phyloP scores from a whole-genome alignment of 2,797 vertebrate genomes.

The Lateolabrax maculatus region DNA sequence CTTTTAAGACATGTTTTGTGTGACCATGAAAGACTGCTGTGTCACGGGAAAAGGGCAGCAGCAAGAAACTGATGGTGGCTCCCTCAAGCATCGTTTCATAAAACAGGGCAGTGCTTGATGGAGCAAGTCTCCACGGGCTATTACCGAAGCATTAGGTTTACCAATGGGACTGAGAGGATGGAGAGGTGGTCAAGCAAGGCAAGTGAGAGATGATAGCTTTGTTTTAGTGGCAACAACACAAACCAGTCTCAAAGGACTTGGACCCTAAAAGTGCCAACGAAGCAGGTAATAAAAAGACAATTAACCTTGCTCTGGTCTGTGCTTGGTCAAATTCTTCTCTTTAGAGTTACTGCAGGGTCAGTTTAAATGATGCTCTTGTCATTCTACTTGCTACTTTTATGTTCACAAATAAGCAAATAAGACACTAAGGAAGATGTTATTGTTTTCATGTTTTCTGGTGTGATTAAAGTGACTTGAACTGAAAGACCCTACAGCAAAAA shows the following conservation, averaged over 20 bases:
- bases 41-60: conserved; percentile 17
- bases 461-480: background rate
- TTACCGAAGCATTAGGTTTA: conserved; percentile 64
- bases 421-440: background rate
- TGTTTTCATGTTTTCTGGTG: background rate
- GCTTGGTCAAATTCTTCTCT: conserved; percentile 19
- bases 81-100: conserved; percentile 57
- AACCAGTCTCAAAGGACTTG: conserved; percentile 38
- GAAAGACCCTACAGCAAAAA: background rate
- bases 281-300: conserved; percentile 51
- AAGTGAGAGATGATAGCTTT: conserved; percentile 31
- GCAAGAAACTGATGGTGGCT: conserved; percentile 39
- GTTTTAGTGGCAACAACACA: conserved; percentile 49
- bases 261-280: conserved; percentile 48
- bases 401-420: conserved; percentile 7
- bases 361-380: conserved; percentile 11
- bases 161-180: conserved; percentile 46
- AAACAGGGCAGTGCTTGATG: conserved; percentile 57
- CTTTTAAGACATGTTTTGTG: conserved; percentile 20
- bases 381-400: conserved; percentile 18
- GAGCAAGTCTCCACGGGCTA: conserved; percentile 58
- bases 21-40: conserved; percentile 23
- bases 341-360: conserved; percentile 25
- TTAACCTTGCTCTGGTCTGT: conserved; percentile 46
- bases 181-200: conserved; percentile 49